Conservation (phyloP, 2,797 vertebrate genomes). For the Platalea minor region DNA sequence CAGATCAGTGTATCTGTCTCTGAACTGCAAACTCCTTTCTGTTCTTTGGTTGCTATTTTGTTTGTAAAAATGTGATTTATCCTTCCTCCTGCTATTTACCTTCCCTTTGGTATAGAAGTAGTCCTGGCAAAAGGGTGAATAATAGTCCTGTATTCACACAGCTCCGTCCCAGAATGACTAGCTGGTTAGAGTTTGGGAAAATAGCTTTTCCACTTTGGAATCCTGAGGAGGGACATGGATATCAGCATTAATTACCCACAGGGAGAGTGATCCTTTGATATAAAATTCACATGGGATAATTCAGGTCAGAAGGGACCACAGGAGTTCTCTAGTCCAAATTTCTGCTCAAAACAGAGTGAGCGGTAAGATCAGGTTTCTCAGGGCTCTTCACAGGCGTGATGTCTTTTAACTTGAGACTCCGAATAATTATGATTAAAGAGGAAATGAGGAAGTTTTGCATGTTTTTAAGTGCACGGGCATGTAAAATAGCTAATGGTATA, state of each 20-base stretch:
- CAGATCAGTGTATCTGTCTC: background rate
- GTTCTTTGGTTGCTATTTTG: background rate
- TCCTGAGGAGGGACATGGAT: background rate
- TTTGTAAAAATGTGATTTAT: background rate
- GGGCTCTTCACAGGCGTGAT: background rate
- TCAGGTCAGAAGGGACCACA: background rate
- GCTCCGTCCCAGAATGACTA: background rate
- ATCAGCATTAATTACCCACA: background rate
- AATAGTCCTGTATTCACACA: background rate
- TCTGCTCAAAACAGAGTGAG: background rate
- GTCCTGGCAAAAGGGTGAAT: background rate
- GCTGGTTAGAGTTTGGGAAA: background rate
- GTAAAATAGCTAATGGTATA: background rate
- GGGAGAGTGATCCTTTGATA: background rate
- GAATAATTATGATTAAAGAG: background rate
- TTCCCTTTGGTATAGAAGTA: background rate
- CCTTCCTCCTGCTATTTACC: background rate
- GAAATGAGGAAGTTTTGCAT: background rate
- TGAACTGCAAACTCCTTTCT: background rate
- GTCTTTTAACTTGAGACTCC: background rate
- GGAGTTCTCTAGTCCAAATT: background rate
- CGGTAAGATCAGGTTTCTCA: background rate
- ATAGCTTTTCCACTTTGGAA: background rate
- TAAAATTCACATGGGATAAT: background rate
- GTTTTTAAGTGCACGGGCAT: background rate